A percentile compares a stretch with the other conserved stretches of the same genome.
phyloP scores from a whole-genome alignment of 2,797 vertebrate genomes.

The Schizopygopsis pylzovi region DNA sequence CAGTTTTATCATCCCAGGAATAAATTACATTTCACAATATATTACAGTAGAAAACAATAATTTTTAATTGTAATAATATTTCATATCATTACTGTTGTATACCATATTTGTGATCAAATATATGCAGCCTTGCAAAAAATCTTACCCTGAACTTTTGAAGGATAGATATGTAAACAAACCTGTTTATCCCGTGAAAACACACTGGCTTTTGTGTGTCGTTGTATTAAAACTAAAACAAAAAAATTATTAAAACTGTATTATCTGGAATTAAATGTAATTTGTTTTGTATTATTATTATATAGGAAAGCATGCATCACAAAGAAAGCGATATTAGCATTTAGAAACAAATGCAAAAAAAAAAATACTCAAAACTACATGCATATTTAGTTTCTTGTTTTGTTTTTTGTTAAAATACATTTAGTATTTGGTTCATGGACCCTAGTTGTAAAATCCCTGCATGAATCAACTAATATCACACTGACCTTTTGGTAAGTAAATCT shows the following conservation, averaged over 20 bases:
- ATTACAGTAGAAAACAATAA: background rate
- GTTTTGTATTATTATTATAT: background rate
- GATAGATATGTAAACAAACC: background rate
- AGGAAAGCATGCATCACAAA: background rate
- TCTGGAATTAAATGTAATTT: background rate
- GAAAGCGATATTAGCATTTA: background rate
- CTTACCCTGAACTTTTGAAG: background rate
- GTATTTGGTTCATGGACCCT: background rate
- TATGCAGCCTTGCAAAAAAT: background rate
- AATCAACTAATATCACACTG: background rate
- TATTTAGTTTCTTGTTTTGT: background rate
- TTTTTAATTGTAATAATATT: background rate
- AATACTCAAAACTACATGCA: background rate
- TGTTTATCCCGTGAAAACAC: background rate
- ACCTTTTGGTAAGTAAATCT: slow-evolving; percentile 19
- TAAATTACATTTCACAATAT: background rate
- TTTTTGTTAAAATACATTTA: background rate
- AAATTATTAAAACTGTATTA: background rate
- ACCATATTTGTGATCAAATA: background rate
- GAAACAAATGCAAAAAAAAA: background rate
- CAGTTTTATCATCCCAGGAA: background rate
- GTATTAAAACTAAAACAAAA: background rate
- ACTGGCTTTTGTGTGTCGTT: background rate
- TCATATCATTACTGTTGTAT: background rate
- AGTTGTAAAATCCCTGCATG: background rate